Evolutionary conservation across 2,797 vertebrate genomes (phyloP).

Genomic region (Phalanger gymnotis): DNA sequence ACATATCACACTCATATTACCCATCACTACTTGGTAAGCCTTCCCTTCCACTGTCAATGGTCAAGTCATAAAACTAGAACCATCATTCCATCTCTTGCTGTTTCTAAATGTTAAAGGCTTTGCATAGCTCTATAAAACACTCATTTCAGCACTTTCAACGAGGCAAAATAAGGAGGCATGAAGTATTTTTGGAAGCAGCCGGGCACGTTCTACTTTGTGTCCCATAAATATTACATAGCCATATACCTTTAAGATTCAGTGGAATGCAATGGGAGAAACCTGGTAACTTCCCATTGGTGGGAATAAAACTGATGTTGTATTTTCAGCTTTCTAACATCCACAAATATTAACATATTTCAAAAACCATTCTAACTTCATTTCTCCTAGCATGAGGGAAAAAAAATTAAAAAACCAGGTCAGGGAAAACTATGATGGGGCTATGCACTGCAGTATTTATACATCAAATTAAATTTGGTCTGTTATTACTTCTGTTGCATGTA

Average conservation of each 20-base stretch:
- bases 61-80: neutral
- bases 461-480: conserved; percentile 36
- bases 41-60: neutral
- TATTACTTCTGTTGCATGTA: neutral
- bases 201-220: neutral
- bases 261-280: conserved; percentile 17
- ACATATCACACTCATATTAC: neutral
- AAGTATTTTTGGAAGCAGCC: neutral
- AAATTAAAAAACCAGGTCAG: conserved; percentile 8
- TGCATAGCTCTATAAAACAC: neutral
- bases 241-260: conserved; percentile 10
- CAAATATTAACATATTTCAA: conserved; percentile 32
- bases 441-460: conserved; percentile 27
- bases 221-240: neutral
- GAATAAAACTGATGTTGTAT: conserved; percentile 14
- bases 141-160: neutral
- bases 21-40: neutral
- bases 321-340: conserved; percentile 50
- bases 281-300: neutral
- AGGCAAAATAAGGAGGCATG: conserved; percentile 30
- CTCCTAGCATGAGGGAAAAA: neutral
- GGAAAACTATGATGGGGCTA: conserved; percentile 46
- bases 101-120: conserved; percentile 6
- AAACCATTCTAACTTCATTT: neutral
- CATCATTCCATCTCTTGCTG: accelerated